Conservation (phyloP, 64 coral and sea anemone genomes). For the Stylophora pistillata region DNA sequence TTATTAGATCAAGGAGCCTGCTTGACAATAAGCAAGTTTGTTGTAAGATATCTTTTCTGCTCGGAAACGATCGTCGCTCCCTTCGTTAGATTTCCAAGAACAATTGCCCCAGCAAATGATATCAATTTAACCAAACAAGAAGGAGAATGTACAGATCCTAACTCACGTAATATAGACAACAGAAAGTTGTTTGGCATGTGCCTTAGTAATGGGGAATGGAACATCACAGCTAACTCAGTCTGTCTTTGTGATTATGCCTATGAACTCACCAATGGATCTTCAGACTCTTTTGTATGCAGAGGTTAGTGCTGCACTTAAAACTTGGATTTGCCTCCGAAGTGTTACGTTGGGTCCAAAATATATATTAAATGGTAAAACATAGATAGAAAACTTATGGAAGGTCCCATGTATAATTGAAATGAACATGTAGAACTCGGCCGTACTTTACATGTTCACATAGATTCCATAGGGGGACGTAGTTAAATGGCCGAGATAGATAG, state of each 20-base stretch:
- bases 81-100: conserved; percentile 36
- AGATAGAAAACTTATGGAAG: no score
- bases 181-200: not conserved
- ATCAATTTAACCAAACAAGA: not conserved
- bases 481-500: no score
- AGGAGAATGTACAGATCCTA: no score
- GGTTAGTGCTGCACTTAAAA: no score
- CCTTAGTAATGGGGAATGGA: conserved; percentile 55
- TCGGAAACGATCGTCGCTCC: not conserved
- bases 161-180: conserved; percentile 7
- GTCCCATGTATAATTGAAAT: no score
- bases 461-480: no score
- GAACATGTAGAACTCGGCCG: no score
- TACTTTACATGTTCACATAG: no score
- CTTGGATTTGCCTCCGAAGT: no score
- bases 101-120: conserved; percentile 38
- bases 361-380: no score
- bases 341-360: no score
- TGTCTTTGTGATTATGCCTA: conserved; percentile 34
- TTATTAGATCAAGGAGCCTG: conserved; percentile 54
- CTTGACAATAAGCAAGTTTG: not conserved
- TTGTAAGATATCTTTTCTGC: conserved; percentile 28
- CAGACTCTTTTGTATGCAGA: not conserved
- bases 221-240: conserved; percentile 1
- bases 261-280: conserved; percentile 1